Base-by-base conservation (phyloP, 2,888 invertebrate genomes). In the Dynastes maya region DNA sequence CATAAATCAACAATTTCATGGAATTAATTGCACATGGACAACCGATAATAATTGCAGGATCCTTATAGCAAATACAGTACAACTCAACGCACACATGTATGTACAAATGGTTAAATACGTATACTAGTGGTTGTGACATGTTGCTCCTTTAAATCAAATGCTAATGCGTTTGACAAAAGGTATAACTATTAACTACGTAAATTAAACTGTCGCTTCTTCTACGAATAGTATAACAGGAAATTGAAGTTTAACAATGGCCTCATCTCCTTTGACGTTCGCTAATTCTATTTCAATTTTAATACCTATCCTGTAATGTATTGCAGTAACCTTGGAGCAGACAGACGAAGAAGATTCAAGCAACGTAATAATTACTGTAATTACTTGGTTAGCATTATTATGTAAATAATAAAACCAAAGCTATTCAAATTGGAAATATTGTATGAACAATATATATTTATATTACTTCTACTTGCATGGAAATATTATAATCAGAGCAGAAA, bases 201-300 rank as follows among this genome's bases (percentile, higher is more conserved):
- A 63, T 32, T 63, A 58, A 58, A 22, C 55, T 58, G 5, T 22
- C 32, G 63, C 32, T 29, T 63, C 63, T 63, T 61, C 45, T 74
- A 22, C n/a, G 63, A 74, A 63, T 45, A 61, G 13, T 61, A 61
- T 61, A 74, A 74, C 72, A 61, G 72, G 72, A 74, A 74, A 74
- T 74, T 63, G 63, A 37, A 61, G 72, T 63, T 74, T 74, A 74
- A 63, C 72, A 61, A 58, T 74, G 72, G 61, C 61, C 22, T 74
- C 72, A 63, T 63, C 61, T 61, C 63, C 61, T 51, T 29, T 68
- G 68, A 51, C 40, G 51, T 68, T 68, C 53, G 40, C 27, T 63
- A 40, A 74, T 74, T 51, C 63, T 29, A 61, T 74, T 45, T 74
- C 45, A 58, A 49, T 61, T 61, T 74, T 45, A 74, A 71, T 71